Evolutionary conservation across 1,140 invertebrate species (phyloP).

Genomic region (Aphis craccivora): DNA sequence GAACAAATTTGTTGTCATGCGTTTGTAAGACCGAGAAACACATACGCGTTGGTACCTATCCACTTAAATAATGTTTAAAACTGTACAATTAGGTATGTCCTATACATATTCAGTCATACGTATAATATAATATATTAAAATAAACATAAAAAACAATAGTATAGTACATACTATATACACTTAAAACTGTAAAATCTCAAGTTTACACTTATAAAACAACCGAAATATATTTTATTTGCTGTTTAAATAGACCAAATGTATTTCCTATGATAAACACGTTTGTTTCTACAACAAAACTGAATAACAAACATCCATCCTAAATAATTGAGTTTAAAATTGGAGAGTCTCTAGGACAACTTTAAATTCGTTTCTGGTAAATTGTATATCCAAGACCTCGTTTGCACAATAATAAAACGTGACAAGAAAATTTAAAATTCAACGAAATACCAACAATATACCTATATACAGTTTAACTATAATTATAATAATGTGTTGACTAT

Average conservation of each 20-base stretch:
- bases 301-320: slow-evolving; percentile 31
- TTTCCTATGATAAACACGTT: slow-evolving; percentile 28
- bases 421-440: not conserved
- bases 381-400: not conserved
- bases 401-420: slow-evolving; percentile 28
- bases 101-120: not conserved
- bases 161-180: not conserved
- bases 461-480: not conserved
- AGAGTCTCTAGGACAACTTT: not conserved
- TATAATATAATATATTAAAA: not conserved
- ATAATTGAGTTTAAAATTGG: slow-evolving; percentile 24
- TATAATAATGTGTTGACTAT: not conserved
- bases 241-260: not conserved
- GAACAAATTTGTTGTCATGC: no score
- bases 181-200: not conserved
- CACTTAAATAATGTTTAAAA: not conserved
- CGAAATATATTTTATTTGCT: slow-evolving; percentile 7
- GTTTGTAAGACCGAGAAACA: no score
- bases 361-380: slow-evolving; percentile 37
- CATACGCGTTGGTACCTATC: no score
- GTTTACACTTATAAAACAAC: not conserved
- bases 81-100: not conserved
- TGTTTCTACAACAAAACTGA: slow-evolving; percentile 36
- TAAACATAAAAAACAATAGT: not conserved
- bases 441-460: not conserved